Evolutionary conservation across 2,113 vertebrate species (phyloP), one percentile per base, ranked within the genome.

Genomic region (Collichthys lucidus): DNA sequence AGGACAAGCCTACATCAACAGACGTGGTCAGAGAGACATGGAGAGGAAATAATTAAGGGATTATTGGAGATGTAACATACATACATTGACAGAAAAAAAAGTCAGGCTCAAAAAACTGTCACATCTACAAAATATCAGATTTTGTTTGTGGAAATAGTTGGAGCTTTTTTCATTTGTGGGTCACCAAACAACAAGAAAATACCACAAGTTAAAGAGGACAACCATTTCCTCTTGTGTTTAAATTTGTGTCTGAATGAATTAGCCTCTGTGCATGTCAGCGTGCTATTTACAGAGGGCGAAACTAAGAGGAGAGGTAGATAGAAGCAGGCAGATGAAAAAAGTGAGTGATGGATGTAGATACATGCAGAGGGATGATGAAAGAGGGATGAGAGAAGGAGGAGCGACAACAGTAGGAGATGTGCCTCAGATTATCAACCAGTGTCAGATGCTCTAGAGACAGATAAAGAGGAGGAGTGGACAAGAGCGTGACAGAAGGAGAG

Each of bases 361-460:
- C 63, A 80, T 80, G 68, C 78, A 46, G 65, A 84, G 80, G 57
- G 87, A 72, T 84, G 69, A 87, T 73, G 68, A 70, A 76, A n/a
- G 83, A 60, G 81, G 62, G 87, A 85, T 86, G 82, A 75, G 82
- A 80, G 86, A 88, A 91, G 91, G 93, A 90, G 92, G 92, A 86
- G 90, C 89, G 24, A 87, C 66, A 77, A 63, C 72, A 75, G 70
- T 50, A 42, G 75, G 80, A 84, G 89, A 92, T 87, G 56, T 68
- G 88, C 87, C 84, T 85, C 89, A 84, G 92, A 93, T 91, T 93
- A 91, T 88, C 83, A 91, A 75, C 88, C 77, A 16, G 80, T 85
- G 88, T 92, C 87, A 87, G 84, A 88, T 62, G 83, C 81, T 88
- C 53, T 60, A 72, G 84, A 68, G 83, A 87, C 80, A 77, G 77